Percentiles rank a stretch among this genome's conserved stretches.
Evolutionary conservation across 2,113 vertebrate species (phyloP).

Genomic region (Melanocharis versteri): DNA sequence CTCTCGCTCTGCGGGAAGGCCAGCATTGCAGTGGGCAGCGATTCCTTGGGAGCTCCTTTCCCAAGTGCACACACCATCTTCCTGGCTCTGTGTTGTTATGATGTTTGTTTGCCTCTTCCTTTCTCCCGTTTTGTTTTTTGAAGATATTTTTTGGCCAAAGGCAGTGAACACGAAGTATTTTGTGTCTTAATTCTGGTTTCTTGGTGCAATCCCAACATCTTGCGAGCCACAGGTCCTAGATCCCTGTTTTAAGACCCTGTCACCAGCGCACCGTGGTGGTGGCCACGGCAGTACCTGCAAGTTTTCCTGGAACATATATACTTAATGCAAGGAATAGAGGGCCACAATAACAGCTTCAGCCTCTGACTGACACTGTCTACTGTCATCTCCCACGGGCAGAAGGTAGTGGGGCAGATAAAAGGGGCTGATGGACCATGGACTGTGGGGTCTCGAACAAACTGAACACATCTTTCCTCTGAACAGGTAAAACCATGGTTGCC

Average conservation of each 20-base stretch:
- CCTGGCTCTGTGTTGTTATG: background rate
- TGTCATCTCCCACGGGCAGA: background rate
- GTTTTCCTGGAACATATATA: background rate
- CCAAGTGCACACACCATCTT: background rate
- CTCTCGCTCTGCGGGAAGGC: background rate
- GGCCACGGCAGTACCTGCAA: background rate
- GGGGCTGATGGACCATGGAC: background rate
- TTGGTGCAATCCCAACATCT: background rate
- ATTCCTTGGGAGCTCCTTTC: background rate
- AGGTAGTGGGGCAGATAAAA: background rate
- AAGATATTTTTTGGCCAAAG: background rate
- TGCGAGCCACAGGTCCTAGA: background rate
- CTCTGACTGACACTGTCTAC: background rate
- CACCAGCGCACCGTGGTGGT: accelerated
- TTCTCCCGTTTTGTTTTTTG: background rate
- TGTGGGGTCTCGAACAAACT: background rate
- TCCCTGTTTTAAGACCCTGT: background rate
- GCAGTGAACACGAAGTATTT: background rate
- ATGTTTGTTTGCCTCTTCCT: background rate
- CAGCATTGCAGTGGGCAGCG: background rate
- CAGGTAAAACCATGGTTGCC: accelerated
- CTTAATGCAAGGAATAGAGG: background rate
- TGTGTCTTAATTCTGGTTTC: background rate
- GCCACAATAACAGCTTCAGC: background rate
- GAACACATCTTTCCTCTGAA: background rate